phyloP scores from a whole-genome alignment of 1,140 invertebrate genomes.

The Atta cephalotes region DNA sequence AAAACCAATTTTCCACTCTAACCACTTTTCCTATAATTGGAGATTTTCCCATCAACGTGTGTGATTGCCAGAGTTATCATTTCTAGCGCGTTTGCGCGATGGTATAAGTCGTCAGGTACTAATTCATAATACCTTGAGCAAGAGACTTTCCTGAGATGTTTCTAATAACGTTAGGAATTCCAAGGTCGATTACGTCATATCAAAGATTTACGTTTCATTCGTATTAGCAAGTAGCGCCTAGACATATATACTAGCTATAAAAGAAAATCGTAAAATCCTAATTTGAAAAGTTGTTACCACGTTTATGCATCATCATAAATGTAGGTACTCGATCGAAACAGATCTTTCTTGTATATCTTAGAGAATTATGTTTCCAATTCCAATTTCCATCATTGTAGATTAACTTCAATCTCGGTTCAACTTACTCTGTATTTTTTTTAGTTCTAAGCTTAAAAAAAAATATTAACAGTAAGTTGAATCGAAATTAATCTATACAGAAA shows the following conservation, averaged over 20 bases:
- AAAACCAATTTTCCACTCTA: conserved; percentile 65
- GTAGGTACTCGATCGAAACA: neutral
- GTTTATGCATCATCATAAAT: neutral
- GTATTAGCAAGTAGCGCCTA: neutral
- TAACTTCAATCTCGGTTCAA: too few relatives aligned
- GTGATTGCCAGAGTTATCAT: conserved; percentile 65
- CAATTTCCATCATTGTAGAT: too few relatives aligned
- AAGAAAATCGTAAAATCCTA: conserved; percentile 9
- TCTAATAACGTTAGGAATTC: conserved; percentile 12
- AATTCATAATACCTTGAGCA: conserved; percentile 22
- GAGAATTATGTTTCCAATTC: neutral
- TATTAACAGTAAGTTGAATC: too few relatives aligned
- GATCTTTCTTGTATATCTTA: neutral
- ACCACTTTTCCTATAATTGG: conserved; percentile 54
- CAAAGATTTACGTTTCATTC: conserved; percentile 32
- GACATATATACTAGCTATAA: neutral
- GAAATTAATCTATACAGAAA: too few relatives aligned
- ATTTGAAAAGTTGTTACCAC: conserved; percentile 18
- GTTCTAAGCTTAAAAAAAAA: too few relatives aligned
- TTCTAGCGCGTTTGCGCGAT: conserved; percentile 32
- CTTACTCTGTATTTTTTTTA: too few relatives aligned
- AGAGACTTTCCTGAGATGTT: conserved; percentile 7
- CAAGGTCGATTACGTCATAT: neutral
- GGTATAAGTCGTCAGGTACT: conserved; percentile 11
- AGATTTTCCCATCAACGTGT: conserved; percentile 45